Base-by-base conservation (phyloP, 1,140 invertebrate species). In the Drosophila erecta region DNA sequence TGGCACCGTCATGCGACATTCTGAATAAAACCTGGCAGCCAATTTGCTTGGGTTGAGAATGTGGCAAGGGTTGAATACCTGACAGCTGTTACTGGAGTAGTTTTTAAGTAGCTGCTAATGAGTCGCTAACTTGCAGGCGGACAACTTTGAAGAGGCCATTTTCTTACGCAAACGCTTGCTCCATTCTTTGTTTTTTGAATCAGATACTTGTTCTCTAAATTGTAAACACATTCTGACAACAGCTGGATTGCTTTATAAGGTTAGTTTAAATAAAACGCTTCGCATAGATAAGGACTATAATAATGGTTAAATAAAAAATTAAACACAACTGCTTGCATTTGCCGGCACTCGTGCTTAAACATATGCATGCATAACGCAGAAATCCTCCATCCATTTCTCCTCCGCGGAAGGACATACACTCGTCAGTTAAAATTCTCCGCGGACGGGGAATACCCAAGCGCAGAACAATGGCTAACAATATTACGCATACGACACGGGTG, bases 21-120 rank as follows among this genome's bases (percentile, higher is more conserved):
- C 69, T 84, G 74, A 76, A 86, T 57, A 77, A 20, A 35, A 27
- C 43, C 44, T 43, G 57, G 22, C 54, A 41, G 59, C 27, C 14
- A 43, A 55, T 38, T 51, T 51, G 30, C 49, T 15, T 12, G 30
- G 20, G 35, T 40, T 11, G 17, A 35, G 10, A 37, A 22, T 50
- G 27, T 49, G 43, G 53, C 59, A 38, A 50, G 55, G 38, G 24
- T 41, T 62, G 54, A 44, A 54, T 55, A 56, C 71, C 78, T 81
- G 78, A 78, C 81, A 85, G 81, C 81, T 86, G 81, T 81, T 85
- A 77, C 81, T 74, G 62, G 81, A 85, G 84, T 81, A 85, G 77
- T 86, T 86, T 81, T 86, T 86, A 85, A 85, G 81, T 86, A 85
- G 67, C 84, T 86, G 78, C 81, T 85, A 86, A 85, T 85, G 81